Evolutionary conservation across 2,113 vertebrate species (phyloP), one percentile per base, ranked within the genome.

Genomic region (Thalassarche chlororhynchos): DNA sequence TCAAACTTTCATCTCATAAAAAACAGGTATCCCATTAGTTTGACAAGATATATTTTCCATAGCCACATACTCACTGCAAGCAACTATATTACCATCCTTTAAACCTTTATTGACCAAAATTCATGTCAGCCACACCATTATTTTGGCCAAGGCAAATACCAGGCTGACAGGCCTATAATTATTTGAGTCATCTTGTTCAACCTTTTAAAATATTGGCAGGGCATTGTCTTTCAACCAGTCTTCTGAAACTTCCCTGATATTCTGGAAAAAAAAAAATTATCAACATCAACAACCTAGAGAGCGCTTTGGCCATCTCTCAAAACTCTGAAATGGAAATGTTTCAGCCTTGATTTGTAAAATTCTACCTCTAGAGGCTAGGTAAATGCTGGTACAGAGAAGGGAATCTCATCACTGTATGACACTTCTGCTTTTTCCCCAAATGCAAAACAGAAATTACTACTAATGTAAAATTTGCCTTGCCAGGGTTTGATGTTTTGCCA

Each of bases 81-180:
- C 44, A 89, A 93, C 80, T 93, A 49, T 13, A 87, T 79, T 64
- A 93, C 47, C 65, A 75, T 68, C 38, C 52, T 91, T 89, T 84
- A 95, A 96, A 78, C 42, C 76, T 64, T 87, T 64, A 76, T 23
- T 72, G 87, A 87, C 79, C 70, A 71, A 92, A 92, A 90, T 55
- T 90, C 71, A 32, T 24, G 65, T 87, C 84, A 91, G 81, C 61
- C 65, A 82, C 5, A 14, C 49, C 44, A 87, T 85, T 89, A 89
- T 57, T 87, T 40, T 64, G 40, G 81, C 81, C 78, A 94, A 92
- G 51, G 65, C 57, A 95, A 94, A 95, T 62, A 83, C 40, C 46
- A 89, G 26, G 44, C 72, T 93, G 84, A 94, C 84, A 96, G 46
- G 44, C 14, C 38, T 69, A 62, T 84, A 96, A 94, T 93, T 89